Evolutionary conservation across 2,797 vertebrate species (phyloP).

Genomic region (Gallinago solitaria): DNA sequence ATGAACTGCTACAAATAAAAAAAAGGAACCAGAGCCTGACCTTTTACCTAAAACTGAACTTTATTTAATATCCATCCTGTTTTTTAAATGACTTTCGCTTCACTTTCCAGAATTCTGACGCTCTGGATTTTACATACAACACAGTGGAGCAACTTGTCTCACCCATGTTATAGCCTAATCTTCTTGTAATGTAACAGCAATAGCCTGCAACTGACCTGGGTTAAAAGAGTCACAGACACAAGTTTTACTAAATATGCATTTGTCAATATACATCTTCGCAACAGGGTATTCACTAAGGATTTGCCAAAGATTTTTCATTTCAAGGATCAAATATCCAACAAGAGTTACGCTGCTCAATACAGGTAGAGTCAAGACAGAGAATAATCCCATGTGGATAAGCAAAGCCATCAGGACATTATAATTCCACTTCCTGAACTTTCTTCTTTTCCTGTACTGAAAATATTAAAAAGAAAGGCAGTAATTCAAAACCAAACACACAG

Average conservation of each 20-base stretch:
- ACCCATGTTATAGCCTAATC: background rate
- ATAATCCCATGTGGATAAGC: background rate
- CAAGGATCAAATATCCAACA: background rate
- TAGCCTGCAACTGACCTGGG: background rate
- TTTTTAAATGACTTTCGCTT: background rate
- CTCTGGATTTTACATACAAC: background rate
- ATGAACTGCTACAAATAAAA: constrained; percentile 54
- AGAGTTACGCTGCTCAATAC: background rate
- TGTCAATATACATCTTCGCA: background rate
- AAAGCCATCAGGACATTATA: background rate
- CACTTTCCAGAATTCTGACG: background rate
- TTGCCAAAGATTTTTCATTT: background rate
- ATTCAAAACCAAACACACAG: background rate
- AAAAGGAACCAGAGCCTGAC: background rate
- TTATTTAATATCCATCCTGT: background rate
- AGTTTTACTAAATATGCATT: background rate
- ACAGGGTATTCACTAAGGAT: background rate
- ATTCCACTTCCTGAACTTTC: background rate
- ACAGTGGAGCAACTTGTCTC: background rate
- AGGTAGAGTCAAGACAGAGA: background rate
- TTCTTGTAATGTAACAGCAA: background rate
- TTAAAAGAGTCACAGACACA: background rate
- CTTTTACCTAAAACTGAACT: constrained; percentile 43
- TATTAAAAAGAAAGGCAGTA: background rate
- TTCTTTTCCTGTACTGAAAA: background rate